phyloP scores from a whole-genome alignment of 2,113 vertebrate species.

The Oncorhynchus gorbuscha region DNA sequence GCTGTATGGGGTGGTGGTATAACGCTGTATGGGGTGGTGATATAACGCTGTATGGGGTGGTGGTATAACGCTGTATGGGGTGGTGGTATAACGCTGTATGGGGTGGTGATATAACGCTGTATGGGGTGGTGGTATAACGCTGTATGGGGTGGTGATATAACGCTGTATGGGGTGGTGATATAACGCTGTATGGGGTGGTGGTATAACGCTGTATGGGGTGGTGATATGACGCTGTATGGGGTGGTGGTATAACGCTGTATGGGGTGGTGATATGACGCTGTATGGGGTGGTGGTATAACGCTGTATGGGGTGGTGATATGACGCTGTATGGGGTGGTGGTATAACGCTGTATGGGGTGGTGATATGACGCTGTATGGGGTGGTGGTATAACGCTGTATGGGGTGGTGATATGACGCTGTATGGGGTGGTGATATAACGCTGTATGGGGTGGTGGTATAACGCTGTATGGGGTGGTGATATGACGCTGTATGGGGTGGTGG shows the following conservation, averaged over 20 bases:
- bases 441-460: slow-evolving; percentile 28
- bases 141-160: slow-evolving; percentile 14
- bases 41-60: slow-evolving; percentile 47
- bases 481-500: too few relatives aligned
- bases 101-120: slow-evolving; percentile 3
- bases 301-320: slow-evolving; percentile 22
- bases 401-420: not conserved
- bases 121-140: slow-evolving; percentile 26
- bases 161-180: slow-evolving; percentile 31
- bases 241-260: slow-evolving; percentile 26
- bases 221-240: not conserved
- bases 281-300: slow-evolving; percentile 4
- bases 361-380: slow-evolving; percentile 46
- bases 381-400: slow-evolving; percentile 36
- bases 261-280: slow-evolving; percentile 30
- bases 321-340: not conserved
- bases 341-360: not conserved
- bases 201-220: slow-evolving; percentile 14
- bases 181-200: slow-evolving; percentile 39
- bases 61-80: slow-evolving; percentile 34
- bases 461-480: not conserved
- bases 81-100: not conserved
- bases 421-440: slow-evolving; percentile 6
- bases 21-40: slow-evolving; percentile 5
- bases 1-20: not conserved